These are phyloP conservation scores for Oligia strigilis DNA, from an alignment of 2,888 invertebrate species.

Conservation along the genomic window DNA sequence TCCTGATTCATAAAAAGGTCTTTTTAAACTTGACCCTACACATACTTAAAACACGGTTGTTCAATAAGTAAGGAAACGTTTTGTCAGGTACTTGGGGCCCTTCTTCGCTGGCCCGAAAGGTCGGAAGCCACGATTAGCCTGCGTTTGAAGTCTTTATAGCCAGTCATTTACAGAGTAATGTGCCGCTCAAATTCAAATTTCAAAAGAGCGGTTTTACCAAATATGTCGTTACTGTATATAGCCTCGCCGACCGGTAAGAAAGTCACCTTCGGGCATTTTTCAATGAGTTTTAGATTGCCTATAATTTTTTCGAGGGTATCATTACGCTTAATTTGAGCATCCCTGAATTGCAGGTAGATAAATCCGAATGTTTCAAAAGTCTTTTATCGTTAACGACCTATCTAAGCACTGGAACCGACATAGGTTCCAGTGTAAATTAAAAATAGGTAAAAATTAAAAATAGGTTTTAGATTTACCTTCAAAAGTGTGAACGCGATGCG, in stretches of 20 bases:
- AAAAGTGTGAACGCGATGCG: constrained; percentile 12
- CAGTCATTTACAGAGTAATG: constrained; percentile 87
- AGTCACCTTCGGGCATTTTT: constrained; percentile 68
- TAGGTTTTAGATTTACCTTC: neutral
- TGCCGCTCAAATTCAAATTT: constrained; percentile 87
- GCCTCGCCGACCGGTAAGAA: constrained; percentile 67
- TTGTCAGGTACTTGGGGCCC: constrained; percentile 81
- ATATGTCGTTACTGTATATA: constrained; percentile 78
- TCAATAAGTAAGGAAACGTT: constrained; percentile 83
- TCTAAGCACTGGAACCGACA: neutral
- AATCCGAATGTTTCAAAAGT: constrained; percentile 3
- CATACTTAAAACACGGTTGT: constrained; percentile 77
- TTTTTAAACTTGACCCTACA: constrained; percentile 73
- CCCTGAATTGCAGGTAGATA: constrained; percentile 19
- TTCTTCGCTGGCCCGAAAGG: constrained; percentile 84
- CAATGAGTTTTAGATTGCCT: constrained; percentile 62
- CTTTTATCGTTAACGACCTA: constrained; percentile 14
- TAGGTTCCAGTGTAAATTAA: too few relatives aligned
- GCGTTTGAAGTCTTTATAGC: constrained; percentile 89
- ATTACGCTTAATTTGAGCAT: constrained; percentile 43
- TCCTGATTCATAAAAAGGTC: constrained; percentile 59
- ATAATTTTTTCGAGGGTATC: constrained; percentile 31
- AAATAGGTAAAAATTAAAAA: neutral
- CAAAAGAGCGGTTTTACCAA: constrained; percentile 81
- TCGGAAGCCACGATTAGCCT: constrained; percentile 89